Evolutionary conservation across 2,113 vertebrate species (phyloP).

Genomic region (Misgurnus mizolepis): DNA sequence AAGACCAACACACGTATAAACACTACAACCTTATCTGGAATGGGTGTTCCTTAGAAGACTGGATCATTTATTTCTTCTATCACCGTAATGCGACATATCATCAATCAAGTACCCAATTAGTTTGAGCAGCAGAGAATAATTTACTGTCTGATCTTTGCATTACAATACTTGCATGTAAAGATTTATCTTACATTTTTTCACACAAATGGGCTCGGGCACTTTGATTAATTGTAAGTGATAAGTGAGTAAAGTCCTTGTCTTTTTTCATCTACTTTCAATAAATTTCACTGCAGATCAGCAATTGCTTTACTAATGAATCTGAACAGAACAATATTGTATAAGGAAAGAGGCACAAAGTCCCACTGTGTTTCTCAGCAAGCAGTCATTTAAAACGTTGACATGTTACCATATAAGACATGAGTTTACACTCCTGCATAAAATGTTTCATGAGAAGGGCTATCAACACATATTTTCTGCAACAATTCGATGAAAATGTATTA

Average conservation of each 20-base stretch:
- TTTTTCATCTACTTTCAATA: slow-evolving; percentile 13
- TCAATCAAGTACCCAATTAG: slow-evolving; percentile 26
- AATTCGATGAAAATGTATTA: too few species aligned
- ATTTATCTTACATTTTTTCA: slow-evolving; percentile 14
- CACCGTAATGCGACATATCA: not conserved
- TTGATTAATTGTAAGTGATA: slow-evolving; percentile 1
- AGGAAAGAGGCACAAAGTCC: not conserved
- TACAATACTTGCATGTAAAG: not conserved
- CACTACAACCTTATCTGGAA: not conserved
- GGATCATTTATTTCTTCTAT: slow-evolving; percentile 24
- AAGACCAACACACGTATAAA: not conserved
- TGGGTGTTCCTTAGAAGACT: not conserved
- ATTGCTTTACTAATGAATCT: slow-evolving; percentile 9
- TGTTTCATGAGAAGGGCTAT: too few species aligned
- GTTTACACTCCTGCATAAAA: not conserved
- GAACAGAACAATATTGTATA: slow-evolving; percentile 9
- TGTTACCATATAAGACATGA: not conserved
- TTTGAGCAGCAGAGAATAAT: slow-evolving; percentile 13
- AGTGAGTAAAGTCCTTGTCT: slow-evolving; percentile 17
- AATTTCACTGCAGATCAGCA: not conserved
- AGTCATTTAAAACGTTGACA: slow-evolving; percentile 15
- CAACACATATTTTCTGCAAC: too few species aligned
- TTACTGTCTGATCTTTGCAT: not conserved
- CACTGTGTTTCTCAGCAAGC: not conserved
- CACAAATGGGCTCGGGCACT: not conserved